These are phyloP conservation scores for Xestobium rufovillosum DNA, from an alignment of 2,888 invertebrate genomes.

Conservation along the genomic window DNA sequence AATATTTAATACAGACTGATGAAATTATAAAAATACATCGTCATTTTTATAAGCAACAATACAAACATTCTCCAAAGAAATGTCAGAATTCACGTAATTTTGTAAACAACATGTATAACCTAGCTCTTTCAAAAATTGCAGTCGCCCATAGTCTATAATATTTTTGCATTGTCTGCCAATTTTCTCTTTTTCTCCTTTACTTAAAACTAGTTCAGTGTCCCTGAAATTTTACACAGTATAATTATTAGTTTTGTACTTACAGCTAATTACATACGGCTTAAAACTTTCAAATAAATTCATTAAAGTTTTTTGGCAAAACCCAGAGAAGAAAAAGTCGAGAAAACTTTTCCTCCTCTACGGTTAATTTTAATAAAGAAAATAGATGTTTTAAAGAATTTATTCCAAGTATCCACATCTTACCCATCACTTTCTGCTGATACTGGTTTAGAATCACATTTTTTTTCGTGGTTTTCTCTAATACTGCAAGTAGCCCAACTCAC, in stretches of 20 bases:
- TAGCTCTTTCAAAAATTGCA: slow-evolving; percentile 50
- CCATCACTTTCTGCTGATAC: too few species aligned
- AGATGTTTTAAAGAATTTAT: too few species aligned
- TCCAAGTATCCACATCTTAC: too few species aligned
- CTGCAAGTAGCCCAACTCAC: slow-evolving; percentile 90
- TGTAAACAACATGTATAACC: slow-evolving; percentile 57
- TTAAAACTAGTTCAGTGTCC: slow-evolving; percentile 37
- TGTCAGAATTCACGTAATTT: slow-evolving; percentile 55
- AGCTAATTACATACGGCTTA: neutral
- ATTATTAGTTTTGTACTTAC: slow-evolving; percentile 4
- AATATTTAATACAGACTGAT: neutral
- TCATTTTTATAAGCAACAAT: slow-evolving; percentile 52
- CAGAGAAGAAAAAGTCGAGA: slow-evolving; percentile 10
- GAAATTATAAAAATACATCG: neutral
- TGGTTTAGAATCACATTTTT: too few species aligned
- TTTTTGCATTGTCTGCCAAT: slow-evolving; percentile 70
- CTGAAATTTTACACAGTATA: slow-evolving; percentile 21
- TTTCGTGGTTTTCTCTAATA: slow-evolving; percentile 43
- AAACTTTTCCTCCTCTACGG: slow-evolving; percentile 2
- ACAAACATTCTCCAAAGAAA: slow-evolving; percentile 75
- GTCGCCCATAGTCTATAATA: slow-evolving; percentile 68
- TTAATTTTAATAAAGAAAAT: too few species aligned
- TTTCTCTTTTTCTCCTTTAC: slow-evolving; percentile 46
- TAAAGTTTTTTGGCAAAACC: slow-evolving; percentile 3
- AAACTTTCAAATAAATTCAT: neutral